phyloP scores from a whole-genome alignment of 2,797 vertebrate species.

The Sciaenops ocellatus region DNA sequence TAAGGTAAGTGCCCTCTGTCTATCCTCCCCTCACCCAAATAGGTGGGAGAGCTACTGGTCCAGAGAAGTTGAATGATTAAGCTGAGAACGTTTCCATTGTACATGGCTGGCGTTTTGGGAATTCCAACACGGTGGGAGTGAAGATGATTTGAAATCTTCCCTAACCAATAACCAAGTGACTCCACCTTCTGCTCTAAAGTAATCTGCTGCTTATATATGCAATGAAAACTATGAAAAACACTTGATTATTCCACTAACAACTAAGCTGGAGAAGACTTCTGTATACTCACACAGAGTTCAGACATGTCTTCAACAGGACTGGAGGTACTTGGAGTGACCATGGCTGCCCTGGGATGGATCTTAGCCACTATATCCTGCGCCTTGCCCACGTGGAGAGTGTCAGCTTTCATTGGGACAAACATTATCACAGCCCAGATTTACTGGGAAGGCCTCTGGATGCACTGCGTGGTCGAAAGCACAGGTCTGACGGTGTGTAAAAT shows the following conservation, averaged over 20 bases:
- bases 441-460: slow-evolving; percentile 94
- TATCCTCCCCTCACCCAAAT: slow-evolving; percentile 70
- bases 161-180: slow-evolving; percentile 70
- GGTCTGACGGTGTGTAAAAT: slow-evolving; percentile 91
- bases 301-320: slow-evolving; percentile 87
- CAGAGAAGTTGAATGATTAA: slow-evolving; percentile 81
- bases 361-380: slow-evolving; percentile 86
- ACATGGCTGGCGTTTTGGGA: slow-evolving; percentile 55
- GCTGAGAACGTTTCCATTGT: slow-evolving; percentile 42
- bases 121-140: slow-evolving; percentile 47
- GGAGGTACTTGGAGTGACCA: slow-evolving; percentile 89
- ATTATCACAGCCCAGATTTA: slow-evolving; percentile 90
- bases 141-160: slow-evolving; percentile 53
- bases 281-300: slow-evolving; percentile 1
- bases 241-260: neutral
- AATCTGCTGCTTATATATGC: slow-evolving; percentile 48
- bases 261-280: neutral
- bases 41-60: slow-evolving; percentile 61
- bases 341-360: slow-evolving; percentile 91
- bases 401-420: slow-evolving; percentile 91
- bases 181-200: slow-evolving; percentile 73
- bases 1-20: slow-evolving; percentile 65
- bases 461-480: slow-evolving; percentile 90
- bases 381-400: slow-evolving; percentile 93
- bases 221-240: slow-evolving; percentile 11